Base-by-base conservation (phyloP, 64 coral and sea anemone genomes). In the Acropora yongei region DNA sequence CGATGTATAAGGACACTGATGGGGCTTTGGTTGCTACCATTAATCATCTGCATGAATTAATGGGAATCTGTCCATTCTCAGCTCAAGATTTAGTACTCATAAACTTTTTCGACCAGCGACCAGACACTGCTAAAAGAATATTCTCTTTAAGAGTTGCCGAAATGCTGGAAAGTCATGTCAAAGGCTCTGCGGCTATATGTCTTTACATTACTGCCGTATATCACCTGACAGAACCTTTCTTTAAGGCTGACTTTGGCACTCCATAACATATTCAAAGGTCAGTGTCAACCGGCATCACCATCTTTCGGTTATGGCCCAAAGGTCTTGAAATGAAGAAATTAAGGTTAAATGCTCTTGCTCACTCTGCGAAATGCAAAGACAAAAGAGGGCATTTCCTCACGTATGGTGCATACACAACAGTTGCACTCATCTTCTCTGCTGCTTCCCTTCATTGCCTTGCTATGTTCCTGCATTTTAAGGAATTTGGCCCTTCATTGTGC, bases 401-500 rank as follows among this genome's bases (percentile, higher is more conserved):
- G 2, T 78, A 77, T 68, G 76, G 88, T 39, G 76, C 75, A 10
- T 89, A 89, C 58, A 66, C 74, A 13, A 89, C 88, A 20, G 57
- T 76, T 67, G 88, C 79, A 75, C 44, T 89, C 10, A 50, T 89
- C 3, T 89, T 89, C 44, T 57, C 87, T 42, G 87, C 75, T 67
- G 75, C 74, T 6, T 77, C 74, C 3, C 11, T 30, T 5, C 75
- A 78, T 11, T 61, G 44, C 39, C 41, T 89, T 39, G 87, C 87
- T 7, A 89, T 89, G 75, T 90, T 66, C 30, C 81, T 95, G 11
- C 93, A 91, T 51, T 95, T 90, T 69, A 84, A 78, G 1, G 80
- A 80, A 20, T 4, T 90, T 39, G 80, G 80, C 2, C 40, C 85
- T 3, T 67, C 53, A 5, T 80, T 45, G 50, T 61, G 88, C 41